Conservation (phyloP, 1,140 invertebrate species). For the Epicauta chinensis region DNA sequence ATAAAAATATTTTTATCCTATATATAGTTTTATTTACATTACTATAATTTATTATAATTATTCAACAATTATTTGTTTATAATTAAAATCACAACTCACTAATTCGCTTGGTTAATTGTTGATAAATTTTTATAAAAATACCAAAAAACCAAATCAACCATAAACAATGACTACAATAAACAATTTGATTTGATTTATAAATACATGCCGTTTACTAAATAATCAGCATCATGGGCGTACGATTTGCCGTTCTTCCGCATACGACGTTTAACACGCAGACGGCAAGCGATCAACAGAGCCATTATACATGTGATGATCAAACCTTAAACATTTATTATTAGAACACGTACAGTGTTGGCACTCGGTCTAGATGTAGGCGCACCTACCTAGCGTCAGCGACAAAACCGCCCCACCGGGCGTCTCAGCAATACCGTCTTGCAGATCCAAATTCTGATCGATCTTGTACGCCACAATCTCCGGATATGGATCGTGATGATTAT, state of each 20-base stretch:
- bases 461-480: conserved; percentile 30
- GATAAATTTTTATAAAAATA: no score
- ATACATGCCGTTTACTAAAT: conserved; percentile 97
- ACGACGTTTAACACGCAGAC: conserved; percentile 64
- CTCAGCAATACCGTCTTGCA: conserved; percentile 56
- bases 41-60: background rate
- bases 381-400: conserved; percentile 66
- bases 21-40: background rate
- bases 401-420: conserved; percentile 75
- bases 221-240: conserved; percentile 91
- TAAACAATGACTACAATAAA: no score
- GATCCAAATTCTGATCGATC: conserved; percentile 22
- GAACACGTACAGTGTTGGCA: no score
- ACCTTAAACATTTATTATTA: conserved; percentile 44
- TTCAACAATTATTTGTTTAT: no score
- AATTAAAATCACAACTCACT: no score
- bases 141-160: no score
- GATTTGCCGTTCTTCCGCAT: conserved; percentile 70
- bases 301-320: conserved; percentile 56
- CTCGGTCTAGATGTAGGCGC: background rate
- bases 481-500: conserved; percentile 19
- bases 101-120: no score
- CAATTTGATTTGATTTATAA: no score
- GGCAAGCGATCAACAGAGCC: conserved; percentile 73
- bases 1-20: background rate